These are phyloP conservation scores for Oncorhynchus keta DNA, from an alignment of 2,113 vertebrate species.

Conservation along the genomic window DNA sequence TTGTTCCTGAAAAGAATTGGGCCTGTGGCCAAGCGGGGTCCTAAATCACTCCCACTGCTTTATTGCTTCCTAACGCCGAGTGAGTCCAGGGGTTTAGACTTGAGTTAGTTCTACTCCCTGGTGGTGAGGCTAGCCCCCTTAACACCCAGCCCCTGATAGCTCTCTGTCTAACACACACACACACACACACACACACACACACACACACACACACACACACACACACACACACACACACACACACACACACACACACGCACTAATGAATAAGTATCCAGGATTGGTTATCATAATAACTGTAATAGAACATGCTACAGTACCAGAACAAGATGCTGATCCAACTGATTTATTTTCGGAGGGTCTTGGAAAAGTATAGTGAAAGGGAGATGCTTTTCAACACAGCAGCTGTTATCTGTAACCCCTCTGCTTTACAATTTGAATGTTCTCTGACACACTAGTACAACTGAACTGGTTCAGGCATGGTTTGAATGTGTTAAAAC, in stretches of 20 bases:
- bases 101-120: constrained; percentile 21
- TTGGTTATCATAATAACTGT: constrained; percentile 60
- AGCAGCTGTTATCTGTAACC: constrained; percentile 47
- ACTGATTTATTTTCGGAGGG: constrained; percentile 42
- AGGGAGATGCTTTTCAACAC: constrained; percentile 9
- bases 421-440: constrained; percentile 26
- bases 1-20: constrained; percentile 41
- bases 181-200: constrained; percentile 15
- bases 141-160: constrained; percentile 24
- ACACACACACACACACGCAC: too few relatives aligned
- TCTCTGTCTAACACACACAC: constrained; percentile 41
- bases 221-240: too few relatives aligned
- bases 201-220: too few relatives aligned
- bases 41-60: constrained; percentile 58
- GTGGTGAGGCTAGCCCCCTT: constrained; percentile 37
- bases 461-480: too few relatives aligned
- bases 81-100: constrained; percentile 45
- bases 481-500: not conserved
- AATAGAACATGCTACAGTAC: constrained; percentile 49
- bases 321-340: constrained; percentile 31
- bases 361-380: constrained; percentile 18
- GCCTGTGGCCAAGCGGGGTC: constrained; percentile 42
- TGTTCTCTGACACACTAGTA: not conserved
- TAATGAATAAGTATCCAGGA: constrained; percentile 18
- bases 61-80: constrained; percentile 60